Evolutionary conservation across 2,888 invertebrate species (phyloP).

Genomic region (Leucophora obtusa): DNA sequence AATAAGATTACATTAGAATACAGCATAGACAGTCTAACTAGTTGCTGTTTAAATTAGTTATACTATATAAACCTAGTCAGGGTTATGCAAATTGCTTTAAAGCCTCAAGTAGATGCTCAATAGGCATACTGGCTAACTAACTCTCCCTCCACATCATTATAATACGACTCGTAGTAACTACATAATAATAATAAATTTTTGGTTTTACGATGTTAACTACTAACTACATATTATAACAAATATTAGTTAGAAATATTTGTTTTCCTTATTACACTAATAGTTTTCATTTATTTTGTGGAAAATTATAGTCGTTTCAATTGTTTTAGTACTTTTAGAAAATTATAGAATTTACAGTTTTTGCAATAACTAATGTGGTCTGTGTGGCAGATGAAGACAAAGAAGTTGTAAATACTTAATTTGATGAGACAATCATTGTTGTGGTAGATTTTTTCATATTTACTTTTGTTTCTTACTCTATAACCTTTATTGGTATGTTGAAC

Average conservation of each 20-base stretch:
- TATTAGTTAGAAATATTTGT: constrained; percentile 51
- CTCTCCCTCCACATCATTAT: constrained; percentile 1
- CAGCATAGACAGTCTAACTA: not conserved
- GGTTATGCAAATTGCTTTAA: constrained; percentile 49
- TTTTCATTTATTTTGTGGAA: constrained; percentile 20
- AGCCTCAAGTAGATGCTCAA: constrained; percentile 15
- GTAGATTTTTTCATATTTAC: constrained; percentile 5
- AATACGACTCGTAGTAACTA: constrained; percentile 34
- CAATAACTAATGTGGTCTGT: not conserved
- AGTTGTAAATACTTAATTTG: constrained; percentile 1
- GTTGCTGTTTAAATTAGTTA: constrained; percentile 19
- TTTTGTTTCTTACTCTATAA: constrained; percentile 15
- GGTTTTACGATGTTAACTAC: not conserved
- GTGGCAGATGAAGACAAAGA: not conserved
- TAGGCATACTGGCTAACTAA: constrained; percentile 6
- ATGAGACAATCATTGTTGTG: constrained; percentile 24
- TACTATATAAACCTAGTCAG: not conserved
- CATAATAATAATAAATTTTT: constrained; percentile 36
- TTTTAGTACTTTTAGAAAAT: constrained; percentile 4
- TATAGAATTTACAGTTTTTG: constrained; percentile 6
- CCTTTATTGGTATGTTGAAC: constrained; percentile 32
- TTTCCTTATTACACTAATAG: constrained; percentile 47
- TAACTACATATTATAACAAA: constrained; percentile 37
- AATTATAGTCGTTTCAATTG: constrained; percentile 20
- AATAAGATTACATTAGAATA: constrained; percentile 31